These are phyloP conservation scores for Anabas testudineus DNA, from an alignment of 2,797 vertebrate species.

Conservation along the genomic window DNA sequence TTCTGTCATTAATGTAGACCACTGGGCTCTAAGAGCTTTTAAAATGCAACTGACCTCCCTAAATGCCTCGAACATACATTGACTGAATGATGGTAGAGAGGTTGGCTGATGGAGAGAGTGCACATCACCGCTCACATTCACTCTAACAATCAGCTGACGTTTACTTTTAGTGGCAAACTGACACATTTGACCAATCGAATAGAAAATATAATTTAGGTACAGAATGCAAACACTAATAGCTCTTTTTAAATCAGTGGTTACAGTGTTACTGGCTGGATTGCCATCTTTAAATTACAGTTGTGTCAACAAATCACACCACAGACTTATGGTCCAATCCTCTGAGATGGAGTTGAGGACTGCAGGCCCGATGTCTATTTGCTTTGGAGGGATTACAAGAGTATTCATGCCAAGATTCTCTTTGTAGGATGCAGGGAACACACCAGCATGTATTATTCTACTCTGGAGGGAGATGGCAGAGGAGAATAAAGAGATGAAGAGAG, in stretches of 20 bases:
- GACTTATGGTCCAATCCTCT: conserved; percentile 44
- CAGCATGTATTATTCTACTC: conserved; percentile 51
- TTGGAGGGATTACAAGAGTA: conserved; percentile 55
- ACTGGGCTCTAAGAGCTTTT: too few relatives aligned
- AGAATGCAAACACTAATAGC: neutral
- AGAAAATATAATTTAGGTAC: conserved; percentile 3
- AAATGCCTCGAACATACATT: too few relatives aligned
- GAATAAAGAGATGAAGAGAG: conserved; percentile 48
- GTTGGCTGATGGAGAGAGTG: too few relatives aligned
- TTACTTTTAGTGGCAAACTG: too few relatives aligned
- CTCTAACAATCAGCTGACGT: too few relatives aligned
- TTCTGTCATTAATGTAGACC: too few relatives aligned
- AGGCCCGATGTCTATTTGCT: conserved; percentile 54
- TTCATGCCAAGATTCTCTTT: conserved; percentile 54
- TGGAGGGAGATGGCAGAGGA: conserved; percentile 44
- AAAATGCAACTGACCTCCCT: too few relatives aligned
- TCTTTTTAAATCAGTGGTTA: conserved; percentile 17
- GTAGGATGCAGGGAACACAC: conserved; percentile 48
- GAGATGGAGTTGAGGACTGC: conserved; percentile 39
- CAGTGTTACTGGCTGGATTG: conserved; percentile 17
- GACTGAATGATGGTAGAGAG: too few relatives aligned
- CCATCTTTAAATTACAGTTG: conserved; percentile 43
- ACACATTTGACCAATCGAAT: neutral
- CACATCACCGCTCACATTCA: too few relatives aligned
- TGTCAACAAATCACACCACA: conserved; percentile 46